These are phyloP conservation scores for Rhynchonycteris naso DNA, from an alignment of 2,797 vertebrate genomes.

Conservation along the genomic window DNA sequence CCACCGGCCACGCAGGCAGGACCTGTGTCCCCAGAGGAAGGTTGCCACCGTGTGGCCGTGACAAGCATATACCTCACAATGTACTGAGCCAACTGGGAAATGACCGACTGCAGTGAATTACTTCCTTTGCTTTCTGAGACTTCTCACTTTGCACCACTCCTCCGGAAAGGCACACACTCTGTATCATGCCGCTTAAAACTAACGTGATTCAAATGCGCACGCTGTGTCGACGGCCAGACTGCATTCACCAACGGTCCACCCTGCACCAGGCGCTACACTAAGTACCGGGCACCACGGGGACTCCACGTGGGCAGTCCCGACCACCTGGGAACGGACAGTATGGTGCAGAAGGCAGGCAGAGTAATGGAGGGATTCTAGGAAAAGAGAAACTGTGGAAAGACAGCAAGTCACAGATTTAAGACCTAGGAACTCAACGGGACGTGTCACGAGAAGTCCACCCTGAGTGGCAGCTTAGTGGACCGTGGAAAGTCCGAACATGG, in stretches of 20 bases:
- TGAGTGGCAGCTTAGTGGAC: neutral
- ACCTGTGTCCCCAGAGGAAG: neutral
- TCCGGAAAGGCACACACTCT: neutral
- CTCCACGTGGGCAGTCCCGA: neutral
- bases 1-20: rapidly evolving
- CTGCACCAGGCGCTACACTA: neutral
- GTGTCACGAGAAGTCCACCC: neutral
- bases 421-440: neutral
- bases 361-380: neutral
- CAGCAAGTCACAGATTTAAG: neutral
- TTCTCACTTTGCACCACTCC: neutral
- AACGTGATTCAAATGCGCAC: neutral
- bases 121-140: neutral
- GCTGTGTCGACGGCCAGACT: neutral
- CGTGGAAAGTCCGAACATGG: neutral
- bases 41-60: neutral
- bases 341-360: too few relatives aligned
- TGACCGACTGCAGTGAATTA: neutral
- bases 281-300: too few relatives aligned
- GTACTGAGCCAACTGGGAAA: neutral
- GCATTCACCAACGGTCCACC: neutral
- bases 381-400: neutral
- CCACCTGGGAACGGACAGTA: neutral
- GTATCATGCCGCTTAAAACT: neutral
- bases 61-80: neutral